Percentiles rank a stretch among this genome's conserved stretches.
Evolutionary conservation across 2,888 invertebrate genomes (phyloP).

Genomic region (Alsophila aescularia): DNA sequence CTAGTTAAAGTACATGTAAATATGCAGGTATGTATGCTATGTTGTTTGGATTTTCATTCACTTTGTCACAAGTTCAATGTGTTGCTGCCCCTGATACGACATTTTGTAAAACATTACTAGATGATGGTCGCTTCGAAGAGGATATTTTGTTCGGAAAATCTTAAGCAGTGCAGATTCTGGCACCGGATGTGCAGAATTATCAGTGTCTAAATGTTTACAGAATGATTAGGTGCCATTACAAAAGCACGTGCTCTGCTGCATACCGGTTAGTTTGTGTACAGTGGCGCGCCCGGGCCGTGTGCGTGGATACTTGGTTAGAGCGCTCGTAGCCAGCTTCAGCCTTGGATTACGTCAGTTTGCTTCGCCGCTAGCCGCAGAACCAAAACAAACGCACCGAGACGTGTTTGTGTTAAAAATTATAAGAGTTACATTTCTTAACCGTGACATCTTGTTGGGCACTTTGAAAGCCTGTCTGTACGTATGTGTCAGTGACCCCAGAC

Average conservation of each 20-base stretch:
- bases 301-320: conserved; percentile 40
- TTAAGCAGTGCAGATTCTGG: conserved; percentile 1
- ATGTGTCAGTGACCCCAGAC: conserved; percentile 60
- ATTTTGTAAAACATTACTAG: too few species aligned
- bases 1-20: too few species aligned
- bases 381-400: conserved; percentile 57
- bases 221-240: conserved; percentile 55
- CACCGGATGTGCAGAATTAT: conserved; percentile 30
- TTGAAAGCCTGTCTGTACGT: conserved; percentile 28
- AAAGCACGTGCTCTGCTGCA: conserved; percentile 66
- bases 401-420: conserved; percentile 37
- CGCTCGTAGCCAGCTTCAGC: conserved; percentile 51
- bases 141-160: neutral
- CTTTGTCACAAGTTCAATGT: too few species aligned
- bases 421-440: conserved; percentile 21
- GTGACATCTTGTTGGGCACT: conserved; percentile 7
- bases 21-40: too few species aligned
- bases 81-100: too few species aligned
- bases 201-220: conserved; percentile 52
- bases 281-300: conserved; percentile 37
- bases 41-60: too few species aligned
- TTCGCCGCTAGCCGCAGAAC: conserved; percentile 44
- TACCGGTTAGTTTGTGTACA: conserved; percentile 59
- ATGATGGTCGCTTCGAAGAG: too few species aligned
- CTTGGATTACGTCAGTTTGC: conserved; percentile 72